Evolutionary conservation across 2,888 invertebrate species (phyloP), one percentile per base, ranked within the genome.

Genomic region (Hydrotaea cyrtoneurina): DNA sequence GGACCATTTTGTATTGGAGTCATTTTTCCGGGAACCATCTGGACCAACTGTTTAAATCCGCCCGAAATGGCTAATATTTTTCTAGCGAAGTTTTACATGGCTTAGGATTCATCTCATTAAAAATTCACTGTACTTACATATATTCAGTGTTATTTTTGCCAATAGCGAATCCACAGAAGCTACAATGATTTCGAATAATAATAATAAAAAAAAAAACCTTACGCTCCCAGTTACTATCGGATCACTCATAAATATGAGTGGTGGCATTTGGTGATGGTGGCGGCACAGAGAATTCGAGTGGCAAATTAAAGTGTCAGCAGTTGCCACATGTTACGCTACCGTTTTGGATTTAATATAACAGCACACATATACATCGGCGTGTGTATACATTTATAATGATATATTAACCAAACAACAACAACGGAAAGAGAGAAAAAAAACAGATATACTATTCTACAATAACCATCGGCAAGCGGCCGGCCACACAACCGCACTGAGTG

Each of bases 271-370:
- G n/a, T 23, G 39, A 21, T 17, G 11, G 39, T 19, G 43, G 15
- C 19, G 21, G 46, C 21, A 15, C 23, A 10, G 43, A 36, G 19
- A 43, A 71, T 72, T 59, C 19, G 64, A 78, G 62, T 80, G 71
- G 74, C 71, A 78, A 66, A 66, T 19, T 76, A 59, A 75, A 73
- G 78, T 78, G 81, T 78, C 78, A 81, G 76, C 81, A 78, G 81
- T 81, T 84, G 79, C 76, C 79, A 85, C 76, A 85, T 81, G 5
- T 62, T 79, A 53, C 73, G 81, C 79, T 82, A 81, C 81, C 73
- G 62, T 66, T 72, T 59, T 80, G 57, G 23, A 11, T 57, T 74
- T 15, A 46, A 76, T 64, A 19, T 64, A n/a, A n/a, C n/a, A n/a
- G 7, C 23, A 62, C 23, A 31, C 31, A 43, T 23, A 23, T 26